Evolutionary conservation across 2,888 invertebrate genomes (phyloP).

Genomic region (Barypeithes pellucidus): DNA sequence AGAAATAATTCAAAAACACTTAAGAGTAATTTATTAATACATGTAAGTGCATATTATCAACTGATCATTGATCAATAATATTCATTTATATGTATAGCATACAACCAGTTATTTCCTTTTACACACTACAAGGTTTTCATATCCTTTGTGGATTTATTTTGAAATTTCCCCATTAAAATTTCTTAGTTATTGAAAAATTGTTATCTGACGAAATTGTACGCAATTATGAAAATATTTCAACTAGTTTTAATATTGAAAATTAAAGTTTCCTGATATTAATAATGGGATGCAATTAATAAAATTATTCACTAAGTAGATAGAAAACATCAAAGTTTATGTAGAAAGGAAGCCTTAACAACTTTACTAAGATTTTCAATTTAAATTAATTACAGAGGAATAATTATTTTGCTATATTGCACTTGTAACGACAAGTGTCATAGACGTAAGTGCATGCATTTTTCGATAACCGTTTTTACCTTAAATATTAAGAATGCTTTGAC

Average conservation of each 20-base stretch:
- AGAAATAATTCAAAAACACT: slow-evolving; percentile 1
- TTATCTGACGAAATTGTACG: background rate
- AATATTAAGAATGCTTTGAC: too few species aligned
- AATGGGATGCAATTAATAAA: too few species aligned
- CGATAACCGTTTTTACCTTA: too few species aligned
- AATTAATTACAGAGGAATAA: too few species aligned
- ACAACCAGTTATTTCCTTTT: slow-evolving; percentile 3
- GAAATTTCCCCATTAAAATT: slow-evolving; percentile 3
- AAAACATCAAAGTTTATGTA: too few species aligned
- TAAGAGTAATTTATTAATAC: background rate
- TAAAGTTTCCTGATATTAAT: too few species aligned
- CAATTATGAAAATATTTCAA: background rate
- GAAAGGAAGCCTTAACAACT: too few species aligned
- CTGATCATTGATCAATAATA: slow-evolving; percentile 8
- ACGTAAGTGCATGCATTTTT: too few species aligned
- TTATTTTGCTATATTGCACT: too few species aligned
- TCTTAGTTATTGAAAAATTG: background rate
- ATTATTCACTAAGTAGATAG: too few species aligned
- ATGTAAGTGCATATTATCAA: slow-evolving; percentile 1
- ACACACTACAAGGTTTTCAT: slow-evolving; percentile 1
- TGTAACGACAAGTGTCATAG: too few species aligned
- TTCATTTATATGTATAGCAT: background rate
- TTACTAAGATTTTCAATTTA: too few species aligned
- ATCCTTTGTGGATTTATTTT: slow-evolving; percentile 8
- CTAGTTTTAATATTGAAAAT: background rate